Evolutionary conservation across 2,797 vertebrate genomes (phyloP).

Genomic region (Brotula barbata): DNA sequence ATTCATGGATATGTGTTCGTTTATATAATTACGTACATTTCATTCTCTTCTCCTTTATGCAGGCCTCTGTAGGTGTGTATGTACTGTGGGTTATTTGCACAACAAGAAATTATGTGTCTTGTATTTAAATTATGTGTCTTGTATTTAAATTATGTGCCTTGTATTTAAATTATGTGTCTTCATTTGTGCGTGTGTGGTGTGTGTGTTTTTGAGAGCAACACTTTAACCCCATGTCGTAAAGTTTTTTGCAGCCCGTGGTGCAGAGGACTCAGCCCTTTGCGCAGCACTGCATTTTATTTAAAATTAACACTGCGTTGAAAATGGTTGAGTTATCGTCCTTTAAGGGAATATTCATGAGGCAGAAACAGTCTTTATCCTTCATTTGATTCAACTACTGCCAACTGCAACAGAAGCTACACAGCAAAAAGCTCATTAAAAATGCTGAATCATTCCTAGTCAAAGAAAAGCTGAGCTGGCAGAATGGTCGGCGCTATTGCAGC

Average conservation of each 20-base stretch:
- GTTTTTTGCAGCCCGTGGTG: background rate
- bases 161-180: background rate
- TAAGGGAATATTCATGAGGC: constrained; percentile 60
- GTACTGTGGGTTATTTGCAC: too few species aligned
- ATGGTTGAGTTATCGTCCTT: constrained; percentile 49
- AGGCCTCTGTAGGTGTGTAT: too few species aligned
- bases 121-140: too few species aligned
- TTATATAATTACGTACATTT: background rate
- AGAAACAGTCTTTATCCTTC: constrained; percentile 56
- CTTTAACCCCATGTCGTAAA: background rate
- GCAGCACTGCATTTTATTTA: constrained; percentile 30
- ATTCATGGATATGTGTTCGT: background rate
- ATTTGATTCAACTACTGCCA: constrained; percentile 61
- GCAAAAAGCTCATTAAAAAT: constrained; percentile 52
- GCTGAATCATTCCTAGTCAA: constrained; percentile 53
- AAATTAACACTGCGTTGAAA: constrained; percentile 41
- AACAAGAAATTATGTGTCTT: too few species aligned
- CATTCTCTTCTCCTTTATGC: background rate
- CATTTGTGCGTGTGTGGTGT: background rate
- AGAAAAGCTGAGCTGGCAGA: constrained; percentile 47
- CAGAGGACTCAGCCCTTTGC: background rate
- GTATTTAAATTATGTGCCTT: background rate
- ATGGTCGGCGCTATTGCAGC: constrained; percentile 34
- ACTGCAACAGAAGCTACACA: constrained; percentile 37
- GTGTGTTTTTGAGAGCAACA: constrained; percentile 8